These are phyloP conservation scores for Acanthosepion lycidas DNA, from an alignment of 2,888 invertebrate genomes.

Conservation along the genomic window DNA sequence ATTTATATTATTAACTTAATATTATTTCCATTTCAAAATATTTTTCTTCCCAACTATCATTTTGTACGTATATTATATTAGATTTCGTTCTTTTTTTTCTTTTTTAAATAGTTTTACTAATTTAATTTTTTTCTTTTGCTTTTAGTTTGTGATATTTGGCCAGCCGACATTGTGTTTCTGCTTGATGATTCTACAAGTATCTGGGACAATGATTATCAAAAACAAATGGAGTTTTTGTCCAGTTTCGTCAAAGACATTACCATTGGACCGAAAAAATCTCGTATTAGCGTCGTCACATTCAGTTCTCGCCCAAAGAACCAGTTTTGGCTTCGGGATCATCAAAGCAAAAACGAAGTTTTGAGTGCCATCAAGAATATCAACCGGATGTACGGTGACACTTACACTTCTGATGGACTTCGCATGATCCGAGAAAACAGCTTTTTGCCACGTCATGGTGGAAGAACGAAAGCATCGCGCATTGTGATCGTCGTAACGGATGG, in stretches of 20 bases:
- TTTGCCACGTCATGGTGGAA: not conserved
- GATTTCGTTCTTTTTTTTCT: too few species aligned
- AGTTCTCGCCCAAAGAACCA: not conserved
- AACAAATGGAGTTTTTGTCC: not conserved
- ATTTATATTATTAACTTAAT: too few species aligned
- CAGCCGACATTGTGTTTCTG: conserved; percentile 44
- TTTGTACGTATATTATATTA: too few species aligned
- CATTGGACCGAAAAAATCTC: conserved; percentile 25
- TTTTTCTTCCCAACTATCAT: too few species aligned
- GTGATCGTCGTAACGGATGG: conserved; percentile 48
- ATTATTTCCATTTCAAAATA: too few species aligned
- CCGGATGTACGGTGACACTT: not conserved
- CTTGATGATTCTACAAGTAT: conserved; percentile 38
- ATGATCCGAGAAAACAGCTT: conserved; percentile 33
- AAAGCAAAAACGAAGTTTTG: not conserved
- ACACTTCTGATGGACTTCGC: not conserved
- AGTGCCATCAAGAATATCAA: not conserved
- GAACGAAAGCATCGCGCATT: not conserved
- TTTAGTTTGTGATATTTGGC: conserved; percentile 43
- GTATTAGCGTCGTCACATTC: conserved; percentile 37
- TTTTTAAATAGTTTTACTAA: too few species aligned
- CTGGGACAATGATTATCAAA: conserved; percentile 1
- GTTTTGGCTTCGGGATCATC: conserved; percentile 36
- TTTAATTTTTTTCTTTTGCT: not conserved
- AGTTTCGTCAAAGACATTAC: conserved; percentile 34